These are phyloP conservation scores for Romanomermis culicivorax DNA, from an alignment of 2,888 invertebrate genomes.

Conservation along the genomic window DNA sequence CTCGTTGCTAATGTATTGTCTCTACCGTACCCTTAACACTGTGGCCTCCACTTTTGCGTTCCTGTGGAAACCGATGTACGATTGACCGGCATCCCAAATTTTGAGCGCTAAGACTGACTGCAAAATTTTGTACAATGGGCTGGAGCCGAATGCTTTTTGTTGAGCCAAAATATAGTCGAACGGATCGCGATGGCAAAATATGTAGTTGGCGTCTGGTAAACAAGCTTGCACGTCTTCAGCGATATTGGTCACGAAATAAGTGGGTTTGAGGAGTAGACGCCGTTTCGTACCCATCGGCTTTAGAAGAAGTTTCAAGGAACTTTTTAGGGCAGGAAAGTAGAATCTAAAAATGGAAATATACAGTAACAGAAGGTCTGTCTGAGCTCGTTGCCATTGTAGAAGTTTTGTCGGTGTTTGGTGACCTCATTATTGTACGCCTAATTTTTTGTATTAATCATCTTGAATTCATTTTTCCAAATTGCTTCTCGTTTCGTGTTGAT, in stretches of 20 bases:
- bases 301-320: not conserved
- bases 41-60: not conserved
- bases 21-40: no score
- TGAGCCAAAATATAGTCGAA: not conserved
- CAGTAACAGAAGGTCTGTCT: no score
- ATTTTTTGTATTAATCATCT: no score
- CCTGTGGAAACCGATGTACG: not conserved
- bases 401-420: no score
- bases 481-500: no score
- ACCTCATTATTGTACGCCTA: no score
- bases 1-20: no score
- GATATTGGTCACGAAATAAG: not conserved
- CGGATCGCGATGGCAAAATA: not conserved
- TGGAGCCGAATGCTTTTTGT: not conserved
- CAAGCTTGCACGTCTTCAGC: not conserved
- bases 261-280: not conserved
- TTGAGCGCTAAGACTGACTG: not conserved
- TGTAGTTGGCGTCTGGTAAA: not conserved
- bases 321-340: not conserved
- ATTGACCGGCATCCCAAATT: not conserved
- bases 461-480: no score
- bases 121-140: not conserved
- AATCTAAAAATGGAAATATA: no score
- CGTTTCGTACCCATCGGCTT: not conserved
- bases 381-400: no score